Conservation (phyloP, 2,113 vertebrate genomes). For the Callorhinus ursinus region DNA sequence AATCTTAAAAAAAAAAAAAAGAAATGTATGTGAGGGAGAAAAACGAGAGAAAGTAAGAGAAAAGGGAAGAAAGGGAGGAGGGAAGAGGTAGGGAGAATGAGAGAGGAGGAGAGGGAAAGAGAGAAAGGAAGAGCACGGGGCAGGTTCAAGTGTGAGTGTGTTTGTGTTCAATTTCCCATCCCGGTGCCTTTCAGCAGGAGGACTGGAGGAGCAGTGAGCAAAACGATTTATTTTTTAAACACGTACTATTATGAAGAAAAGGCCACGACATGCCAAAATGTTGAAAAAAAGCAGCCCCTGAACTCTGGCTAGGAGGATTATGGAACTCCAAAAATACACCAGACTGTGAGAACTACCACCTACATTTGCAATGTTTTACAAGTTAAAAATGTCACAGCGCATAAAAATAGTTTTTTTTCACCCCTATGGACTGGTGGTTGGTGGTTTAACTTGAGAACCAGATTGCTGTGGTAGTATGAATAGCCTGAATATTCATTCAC, state of each 20-base stretch:
- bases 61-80: background rate
- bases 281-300: conserved; percentile 75
- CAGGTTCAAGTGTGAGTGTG: background rate
- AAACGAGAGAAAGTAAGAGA: background rate
- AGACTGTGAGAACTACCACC: conserved; percentile 77
- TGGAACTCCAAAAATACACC: conserved; percentile 77
- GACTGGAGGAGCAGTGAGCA: conserved; percentile 51
- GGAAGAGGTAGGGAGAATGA: background rate
- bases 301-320: conserved; percentile 71
- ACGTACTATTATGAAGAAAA: conserved; percentile 66
- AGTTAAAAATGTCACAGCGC: conserved; percentile 81
- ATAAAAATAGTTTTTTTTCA: conserved; percentile 77
- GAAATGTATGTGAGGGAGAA: background rate
- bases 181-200: conserved; percentile 63
- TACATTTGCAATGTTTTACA: conserved; percentile 77
- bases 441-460: conserved; percentile 77
- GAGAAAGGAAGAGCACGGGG: background rate
- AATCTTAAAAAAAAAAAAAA: no score
- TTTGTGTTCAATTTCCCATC: background rate
- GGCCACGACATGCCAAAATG: conserved; percentile 59
- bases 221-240: conserved; percentile 73
- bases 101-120: background rate
- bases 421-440: conserved; percentile 53
- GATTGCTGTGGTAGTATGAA: conserved; percentile 62
- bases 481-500: conserved; percentile 76